Evolutionary conservation across 2,888 invertebrate species (phyloP), one percentile per base, ranked within the genome.

Genomic region (Drosophila testacea): DNA sequence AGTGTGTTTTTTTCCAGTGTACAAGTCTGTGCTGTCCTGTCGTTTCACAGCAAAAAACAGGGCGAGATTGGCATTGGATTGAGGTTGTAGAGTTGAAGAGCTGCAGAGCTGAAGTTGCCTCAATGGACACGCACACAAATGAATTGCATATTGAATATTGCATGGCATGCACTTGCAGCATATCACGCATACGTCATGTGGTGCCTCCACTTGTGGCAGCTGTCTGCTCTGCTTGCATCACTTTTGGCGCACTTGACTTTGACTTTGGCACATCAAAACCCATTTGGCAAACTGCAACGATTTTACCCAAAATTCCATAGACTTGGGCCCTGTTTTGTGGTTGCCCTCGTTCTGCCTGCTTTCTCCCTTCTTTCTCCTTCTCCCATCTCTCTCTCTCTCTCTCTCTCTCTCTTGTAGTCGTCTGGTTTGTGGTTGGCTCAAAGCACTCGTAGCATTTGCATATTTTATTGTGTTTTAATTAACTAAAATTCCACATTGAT

Each of bases 391-490:
- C 42, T 10, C 4, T 27, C 10, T 1, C 10, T 6, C 6, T 0
- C 4, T 36, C 6, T 30, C 36, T 13, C 32, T 7, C 4, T 10
- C 27, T 30, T 1, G 16, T 16, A 22, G 28, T 30, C 38, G 60
- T 34, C 51, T 60, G 65, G 65, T 10, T 34, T 63, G 62, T 41
- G 66, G 67, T 59, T 68, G 62, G 38, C 73, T 57, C 47, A 59
- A 44, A 48, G 59, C 65, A 56, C 64, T 81, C 51, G 66, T 34
- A 79, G 73, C 68, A 73, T 61, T 81, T 86, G 83, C 83, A 83
- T 83, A 86, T 83, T 83, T 83, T 83, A 83, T 86, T 86, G 83
- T 83, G 69, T 83, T 83, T 83, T 83, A 83, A 83, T 83, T 83
- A 83, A 83, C 86, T 86, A 64, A 77, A 68, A 51, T 56, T 73